Conservation (phyloP, 2,888 invertebrate genomes). For the Germaria angustata region DNA sequence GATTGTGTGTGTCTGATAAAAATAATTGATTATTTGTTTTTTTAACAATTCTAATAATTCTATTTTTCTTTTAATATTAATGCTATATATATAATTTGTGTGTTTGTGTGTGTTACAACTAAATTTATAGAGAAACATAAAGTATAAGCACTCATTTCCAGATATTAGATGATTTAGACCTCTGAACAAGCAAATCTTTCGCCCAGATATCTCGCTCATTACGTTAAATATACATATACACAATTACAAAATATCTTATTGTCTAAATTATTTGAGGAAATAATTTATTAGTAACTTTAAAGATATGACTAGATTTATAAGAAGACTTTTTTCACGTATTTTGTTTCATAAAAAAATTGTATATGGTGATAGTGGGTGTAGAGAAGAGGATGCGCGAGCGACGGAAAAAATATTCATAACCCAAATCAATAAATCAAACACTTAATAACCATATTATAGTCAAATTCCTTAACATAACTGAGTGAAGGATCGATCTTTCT, state of each 20-base stretch:
- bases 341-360: background rate
- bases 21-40: constrained; percentile 39
- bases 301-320: background rate
- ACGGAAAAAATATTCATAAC: no score
- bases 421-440: no score
- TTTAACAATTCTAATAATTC: constrained; percentile 45
- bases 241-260: constrained; percentile 46
- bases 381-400: no score
- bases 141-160: constrained; percentile 37
- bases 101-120: constrained; percentile 39
- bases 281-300: constrained; percentile 18
- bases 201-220: constrained; percentile 10
- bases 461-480: no score
- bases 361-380: background rate
- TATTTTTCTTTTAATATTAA: constrained; percentile 21
- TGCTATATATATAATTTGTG: constrained; percentile 16
- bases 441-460: no score
- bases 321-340: background rate
- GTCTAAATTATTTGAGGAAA: constrained; percentile 44
- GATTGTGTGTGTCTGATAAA: constrained; percentile 49
- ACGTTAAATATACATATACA: constrained; percentile 7
- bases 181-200: constrained; percentile 6
- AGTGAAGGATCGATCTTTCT: no score
- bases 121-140: constrained; percentile 33
- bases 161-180: constrained; percentile 17